A percentile compares a stretch with the other conserved stretches of the same genome.
Conservation (phyloP, 2,888 invertebrate species). For the Sicus ferrugineus region DNA sequence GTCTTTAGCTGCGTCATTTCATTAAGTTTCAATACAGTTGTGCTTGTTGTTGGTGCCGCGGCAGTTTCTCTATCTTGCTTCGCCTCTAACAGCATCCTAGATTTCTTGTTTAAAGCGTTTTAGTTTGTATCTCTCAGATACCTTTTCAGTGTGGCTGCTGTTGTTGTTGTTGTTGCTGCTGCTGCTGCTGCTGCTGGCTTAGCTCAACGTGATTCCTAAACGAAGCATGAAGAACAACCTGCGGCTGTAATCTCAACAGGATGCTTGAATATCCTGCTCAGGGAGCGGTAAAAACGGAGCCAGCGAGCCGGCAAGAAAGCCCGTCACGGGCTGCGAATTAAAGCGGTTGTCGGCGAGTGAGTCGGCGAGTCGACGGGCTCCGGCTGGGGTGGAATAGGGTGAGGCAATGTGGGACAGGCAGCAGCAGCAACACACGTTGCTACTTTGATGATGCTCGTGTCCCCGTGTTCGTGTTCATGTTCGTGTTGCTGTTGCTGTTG, state of each 20-base stretch:
- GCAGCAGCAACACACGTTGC: neutral
- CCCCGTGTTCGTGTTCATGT: too few relatives aligned
- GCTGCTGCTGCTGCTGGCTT: neutral
- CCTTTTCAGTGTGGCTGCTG: neutral
- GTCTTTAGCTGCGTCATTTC: constrained; percentile 21
- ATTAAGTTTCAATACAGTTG: constrained; percentile 32
- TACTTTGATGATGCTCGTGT: neutral
- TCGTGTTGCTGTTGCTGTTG: neutral
- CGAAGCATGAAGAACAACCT: constrained; percentile 35
- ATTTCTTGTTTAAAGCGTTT: constrained; percentile 19
- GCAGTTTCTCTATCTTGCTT: neutral
- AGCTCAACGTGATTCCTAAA: constrained; percentile 27
- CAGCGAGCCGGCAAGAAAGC: too few relatives aligned
- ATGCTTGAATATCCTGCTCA: constrained; percentile 40
- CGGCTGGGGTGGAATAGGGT: neutral
- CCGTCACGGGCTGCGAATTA: neutral
- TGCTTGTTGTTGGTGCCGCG: constrained; percentile 5
- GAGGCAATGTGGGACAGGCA: neutral
- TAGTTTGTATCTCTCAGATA: neutral
- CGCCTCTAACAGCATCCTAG: neutral
- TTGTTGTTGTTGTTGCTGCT: constrained; percentile 5
- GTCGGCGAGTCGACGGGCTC: neutral
- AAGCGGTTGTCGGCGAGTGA: neutral
- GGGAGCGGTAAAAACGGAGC: neutral
- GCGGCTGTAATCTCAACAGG: constrained; percentile 40